Evolutionary conservation across 2,113 vertebrate species (phyloP).

Genomic region (Apistogramma diplotaenia): DNA sequence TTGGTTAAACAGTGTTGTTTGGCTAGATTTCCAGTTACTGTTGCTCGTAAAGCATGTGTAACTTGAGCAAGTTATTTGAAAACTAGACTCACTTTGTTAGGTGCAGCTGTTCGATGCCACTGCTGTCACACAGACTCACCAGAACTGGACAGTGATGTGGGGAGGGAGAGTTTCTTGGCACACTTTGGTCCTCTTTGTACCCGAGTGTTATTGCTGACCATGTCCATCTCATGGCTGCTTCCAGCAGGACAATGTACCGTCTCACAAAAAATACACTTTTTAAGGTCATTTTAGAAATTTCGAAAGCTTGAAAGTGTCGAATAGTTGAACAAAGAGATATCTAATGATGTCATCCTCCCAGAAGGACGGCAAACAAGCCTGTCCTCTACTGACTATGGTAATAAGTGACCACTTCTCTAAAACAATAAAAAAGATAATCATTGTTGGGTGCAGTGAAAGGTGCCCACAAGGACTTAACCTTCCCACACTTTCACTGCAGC

Average conservation of each 20-base stretch:
- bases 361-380: background rate
- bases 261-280: background rate
- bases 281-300: background rate
- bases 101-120: background rate
- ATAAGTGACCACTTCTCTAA: background rate
- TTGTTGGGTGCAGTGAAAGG: background rate
- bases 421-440: background rate
- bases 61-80: background rate
- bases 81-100: background rate
- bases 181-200: background rate
- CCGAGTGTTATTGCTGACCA: background rate
- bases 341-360: background rate
- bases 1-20: background rate
- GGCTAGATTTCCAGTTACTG: background rate
- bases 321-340: background rate
- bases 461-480: background rate
- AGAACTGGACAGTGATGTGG: background rate
- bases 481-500: slow-evolving; percentile 1
- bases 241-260: too few species aligned
- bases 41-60: background rate
- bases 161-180: background rate
- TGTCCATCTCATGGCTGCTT: background rate
- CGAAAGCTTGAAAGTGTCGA: background rate
- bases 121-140: too few species aligned
- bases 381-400: background rate